These are phyloP conservation scores for Dissostichus mawsoni DNA, from an alignment of 2,113 vertebrate genomes.

Conservation along the genomic window DNA sequence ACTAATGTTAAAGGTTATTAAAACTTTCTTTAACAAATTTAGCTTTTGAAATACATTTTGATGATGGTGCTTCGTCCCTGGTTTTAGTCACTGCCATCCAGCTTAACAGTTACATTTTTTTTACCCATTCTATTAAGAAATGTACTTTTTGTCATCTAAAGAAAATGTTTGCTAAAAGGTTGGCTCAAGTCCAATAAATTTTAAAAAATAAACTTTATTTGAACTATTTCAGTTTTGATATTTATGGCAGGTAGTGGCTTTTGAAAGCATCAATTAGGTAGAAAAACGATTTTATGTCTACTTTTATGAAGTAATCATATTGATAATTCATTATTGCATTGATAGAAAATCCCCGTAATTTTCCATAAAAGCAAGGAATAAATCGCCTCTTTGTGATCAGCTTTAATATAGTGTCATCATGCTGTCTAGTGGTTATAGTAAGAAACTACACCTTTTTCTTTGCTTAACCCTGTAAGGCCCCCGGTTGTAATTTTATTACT, in stretches of 20 bases:
- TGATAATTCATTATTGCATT: neutral
- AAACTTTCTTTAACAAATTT: neutral
- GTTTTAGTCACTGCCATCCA: neutral
- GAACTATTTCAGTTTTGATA: too few species aligned
- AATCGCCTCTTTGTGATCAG: neutral
- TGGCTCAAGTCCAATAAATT: neutral
- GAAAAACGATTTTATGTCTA: neutral
- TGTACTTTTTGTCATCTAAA: neutral
- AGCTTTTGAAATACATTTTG: neutral
- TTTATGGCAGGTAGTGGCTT: neutral
- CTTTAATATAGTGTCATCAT: neutral
- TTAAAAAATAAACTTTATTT: too few species aligned
- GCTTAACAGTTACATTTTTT: neutral
- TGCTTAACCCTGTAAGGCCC: too few species aligned
- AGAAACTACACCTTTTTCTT: neutral
- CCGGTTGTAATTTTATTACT: too few species aligned
- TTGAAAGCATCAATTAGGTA: neutral
- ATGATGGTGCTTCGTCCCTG: neutral
- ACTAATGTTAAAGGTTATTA: too few species aligned
- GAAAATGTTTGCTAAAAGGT: neutral
- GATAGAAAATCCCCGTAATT: neutral
- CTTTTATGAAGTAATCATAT: neutral
- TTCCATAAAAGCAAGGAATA: neutral
- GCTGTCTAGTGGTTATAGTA: constrained; percentile 43
- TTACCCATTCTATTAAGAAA: neutral